phyloP scores from a whole-genome alignment of 64 coral and sea anemone species.

The Montipora efflorescens region DNA sequence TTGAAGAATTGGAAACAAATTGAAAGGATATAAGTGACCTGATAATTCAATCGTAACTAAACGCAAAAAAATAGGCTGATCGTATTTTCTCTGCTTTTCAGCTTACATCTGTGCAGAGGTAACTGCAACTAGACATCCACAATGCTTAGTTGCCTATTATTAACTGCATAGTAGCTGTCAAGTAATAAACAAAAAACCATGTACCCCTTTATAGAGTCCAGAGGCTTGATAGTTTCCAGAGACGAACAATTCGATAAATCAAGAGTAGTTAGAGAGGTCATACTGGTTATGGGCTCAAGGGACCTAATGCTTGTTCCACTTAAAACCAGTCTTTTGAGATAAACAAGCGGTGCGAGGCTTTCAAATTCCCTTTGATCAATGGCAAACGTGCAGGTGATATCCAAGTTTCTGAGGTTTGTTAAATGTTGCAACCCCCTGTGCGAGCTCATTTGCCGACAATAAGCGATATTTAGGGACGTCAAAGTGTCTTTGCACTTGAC shows the following conservation, averaged over 20 bases:
- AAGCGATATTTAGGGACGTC: conserved; percentile 61
- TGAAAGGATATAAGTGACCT: too few species aligned
- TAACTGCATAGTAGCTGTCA: too few species aligned
- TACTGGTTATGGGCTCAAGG: conserved; percentile 70
- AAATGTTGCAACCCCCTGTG: conserved; percentile 62
- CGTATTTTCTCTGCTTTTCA: too few species aligned
- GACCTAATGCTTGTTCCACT: conserved; percentile 69
- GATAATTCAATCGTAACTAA: too few species aligned
- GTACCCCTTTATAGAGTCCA: conserved; percentile 73
- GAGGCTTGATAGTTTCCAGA: conserved; percentile 61
- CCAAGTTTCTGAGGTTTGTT: conserved; percentile 58
- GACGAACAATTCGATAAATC: conserved; percentile 69
- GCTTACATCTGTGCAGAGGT: too few species aligned
- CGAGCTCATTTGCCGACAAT: conserved; percentile 50
- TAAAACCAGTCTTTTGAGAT: conserved; percentile 67
- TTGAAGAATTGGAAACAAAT: too few species aligned
- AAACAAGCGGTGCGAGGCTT: conserved; percentile 14
- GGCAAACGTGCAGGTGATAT: conserved; percentile 46
- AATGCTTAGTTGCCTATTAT: too few species aligned
- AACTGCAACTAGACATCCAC: too few species aligned
- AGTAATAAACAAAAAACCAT: not conserved
- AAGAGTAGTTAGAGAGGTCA: conserved; percentile 61
- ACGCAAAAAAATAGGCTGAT: too few species aligned
- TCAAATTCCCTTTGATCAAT: conserved; percentile 70
- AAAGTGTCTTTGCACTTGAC: conserved; percentile 75